Base-by-base conservation (phyloP, 2,797 vertebrate species). In the Sebastiscus albofasciatus region DNA sequence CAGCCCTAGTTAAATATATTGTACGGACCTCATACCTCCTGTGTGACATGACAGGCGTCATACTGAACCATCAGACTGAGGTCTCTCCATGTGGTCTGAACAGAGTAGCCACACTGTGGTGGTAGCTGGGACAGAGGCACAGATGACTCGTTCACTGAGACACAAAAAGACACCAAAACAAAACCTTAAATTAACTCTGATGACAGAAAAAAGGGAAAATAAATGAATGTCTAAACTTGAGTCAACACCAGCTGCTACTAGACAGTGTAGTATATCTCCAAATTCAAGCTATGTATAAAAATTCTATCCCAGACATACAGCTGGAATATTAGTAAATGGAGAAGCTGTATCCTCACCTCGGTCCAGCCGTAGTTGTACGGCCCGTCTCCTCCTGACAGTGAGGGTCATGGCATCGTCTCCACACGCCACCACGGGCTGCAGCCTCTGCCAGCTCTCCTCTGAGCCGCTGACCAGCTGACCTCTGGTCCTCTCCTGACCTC, bases 371-470 rank as follows among this genome's bases (percentile, higher is more conserved):
- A 95, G 79, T 3, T 90, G 90, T 6, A 34, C 61, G 3, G 89
- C 91, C 58, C 78, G 80, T 67, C 89, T 87, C 79, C 79, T 91
- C 89, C 87, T 80, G 66, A 93, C 82, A 2, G 77, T 87, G 55
- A 95, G 90, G 36, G 72, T 90, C 93, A 94, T 93, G 74, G 75
- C 22, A 6, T 86, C 42, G 0, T 87, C 82, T 56, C 82, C 90
- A 84, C 94, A 95, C 76, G 90, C 88, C 82, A 94, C 93, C 81
- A 80, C 79, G 10, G 94, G 93, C 56, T 86, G 80, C 84, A 92
- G 83, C 79, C 65, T 89, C 85, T 66, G 84, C 90, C 90, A 91
- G 82, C 77, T 88, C 80, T 81, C 77, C 74, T 82, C 78, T 1
- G 70, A 80, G 68, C 54, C 6, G 1, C 84, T 9, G 12, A 14